phyloP scores from a whole-genome alignment of 2,888 invertebrate species.

The Argyra leucocephala region DNA sequence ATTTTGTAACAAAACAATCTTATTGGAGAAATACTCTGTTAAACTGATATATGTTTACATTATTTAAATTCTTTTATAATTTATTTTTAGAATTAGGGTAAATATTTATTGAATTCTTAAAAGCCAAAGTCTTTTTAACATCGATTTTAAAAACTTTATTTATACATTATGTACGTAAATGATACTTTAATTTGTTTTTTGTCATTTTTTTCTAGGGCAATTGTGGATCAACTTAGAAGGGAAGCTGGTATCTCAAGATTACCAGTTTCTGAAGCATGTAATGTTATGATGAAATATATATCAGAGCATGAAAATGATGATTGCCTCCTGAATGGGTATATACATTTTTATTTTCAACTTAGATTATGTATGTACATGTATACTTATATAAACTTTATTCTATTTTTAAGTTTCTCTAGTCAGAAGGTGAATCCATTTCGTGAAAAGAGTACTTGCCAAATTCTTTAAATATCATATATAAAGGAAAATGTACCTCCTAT shows the following conservation, averaged over 20 bases:
- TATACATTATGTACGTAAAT: no score
- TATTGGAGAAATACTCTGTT: no score
- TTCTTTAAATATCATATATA: slow-evolving; percentile 53
- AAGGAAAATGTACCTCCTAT: background rate
- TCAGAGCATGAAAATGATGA: slow-evolving; percentile 87
- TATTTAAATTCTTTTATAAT: no score
- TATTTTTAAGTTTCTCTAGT: slow-evolving; percentile 56
- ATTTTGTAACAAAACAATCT: no score
- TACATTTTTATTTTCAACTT: background rate
- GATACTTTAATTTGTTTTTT: no score
- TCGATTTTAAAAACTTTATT: no score
- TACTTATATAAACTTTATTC: no score
- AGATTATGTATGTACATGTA: background rate
- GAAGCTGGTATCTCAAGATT: slow-evolving; percentile 83
- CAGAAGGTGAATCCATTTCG: slow-evolving; percentile 93
- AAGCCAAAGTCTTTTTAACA: no score
- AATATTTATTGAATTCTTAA: no score
- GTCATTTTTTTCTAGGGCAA: slow-evolving; percentile 43
- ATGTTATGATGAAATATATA: slow-evolving; percentile 84
- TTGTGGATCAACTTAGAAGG: slow-evolving; percentile 85
- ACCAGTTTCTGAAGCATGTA: slow-evolving; percentile 75
- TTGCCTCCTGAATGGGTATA: slow-evolving; percentile 75
- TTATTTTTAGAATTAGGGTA: no score
- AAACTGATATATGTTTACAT: no score
- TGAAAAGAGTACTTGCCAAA: slow-evolving; percentile 80